phyloP scores from a whole-genome alignment of 2,888 invertebrate species.

The Salpingus planirostris region DNA sequence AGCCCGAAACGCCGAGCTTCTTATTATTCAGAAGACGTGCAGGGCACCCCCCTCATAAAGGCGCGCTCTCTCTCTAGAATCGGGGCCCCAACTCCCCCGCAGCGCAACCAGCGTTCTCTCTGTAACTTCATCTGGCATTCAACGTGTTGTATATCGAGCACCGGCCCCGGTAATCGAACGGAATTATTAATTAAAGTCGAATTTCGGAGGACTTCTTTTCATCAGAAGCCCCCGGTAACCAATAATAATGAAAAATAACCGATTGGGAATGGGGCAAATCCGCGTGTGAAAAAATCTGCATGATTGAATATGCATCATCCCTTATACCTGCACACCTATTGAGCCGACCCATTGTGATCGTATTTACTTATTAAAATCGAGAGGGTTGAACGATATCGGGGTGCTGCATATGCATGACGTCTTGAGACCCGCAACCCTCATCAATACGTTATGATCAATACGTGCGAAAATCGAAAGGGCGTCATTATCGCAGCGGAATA shows the following conservation, averaged over 20 bases:
- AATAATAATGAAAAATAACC: too few species aligned
- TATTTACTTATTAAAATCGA: conserved; percentile 14
- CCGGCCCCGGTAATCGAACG: conserved; percentile 9
- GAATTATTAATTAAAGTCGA: conserved; percentile 13
- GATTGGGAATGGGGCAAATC: conserved; percentile 17
- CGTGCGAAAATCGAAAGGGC: too few species aligned
- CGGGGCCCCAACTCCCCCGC: conserved; percentile 11
- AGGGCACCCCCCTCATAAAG: conserved; percentile 12
- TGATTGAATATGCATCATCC: conserved; percentile 25
- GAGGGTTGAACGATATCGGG: conserved; percentile 15
- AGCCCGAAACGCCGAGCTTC: conserved; percentile 22
- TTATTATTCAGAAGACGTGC: conserved; percentile 39
- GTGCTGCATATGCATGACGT: conserved; percentile 12
- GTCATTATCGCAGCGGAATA: conserved; percentile 8
- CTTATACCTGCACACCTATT: conserved; percentile 13
- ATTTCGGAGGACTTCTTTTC: conserved; percentile 1
- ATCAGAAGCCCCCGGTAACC: too few species aligned
- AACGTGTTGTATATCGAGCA: conserved; percentile 14
- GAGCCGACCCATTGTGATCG: conserved; percentile 14
- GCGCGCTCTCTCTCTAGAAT: conserved; percentile 3
- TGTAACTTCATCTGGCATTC: conserved; percentile 14
- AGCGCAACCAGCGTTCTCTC: conserved; percentile 8
- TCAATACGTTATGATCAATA: not conserved
- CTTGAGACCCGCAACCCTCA: conserved; percentile 5
- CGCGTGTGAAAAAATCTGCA: conserved; percentile 23